phyloP scores from a whole-genome alignment of 2,113 vertebrate genomes.

The Triplophysa tibetana region DNA sequence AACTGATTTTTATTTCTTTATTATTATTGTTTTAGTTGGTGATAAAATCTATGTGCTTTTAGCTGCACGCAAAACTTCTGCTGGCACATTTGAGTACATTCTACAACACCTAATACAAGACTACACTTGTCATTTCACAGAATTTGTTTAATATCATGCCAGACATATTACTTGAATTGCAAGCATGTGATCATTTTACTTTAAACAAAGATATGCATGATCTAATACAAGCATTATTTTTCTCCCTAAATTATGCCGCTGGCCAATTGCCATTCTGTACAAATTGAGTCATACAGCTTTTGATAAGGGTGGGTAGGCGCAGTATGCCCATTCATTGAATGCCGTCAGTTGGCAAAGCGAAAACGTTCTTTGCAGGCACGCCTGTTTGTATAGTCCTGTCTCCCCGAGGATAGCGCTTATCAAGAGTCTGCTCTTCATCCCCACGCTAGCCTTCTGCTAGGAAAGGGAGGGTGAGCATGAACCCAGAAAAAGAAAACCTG shows the following conservation, averaged over 20 bases:
- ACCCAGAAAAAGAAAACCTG: conserved; percentile 38
- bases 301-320: not conserved
- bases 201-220: not conserved
- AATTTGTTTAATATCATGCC: not conserved
- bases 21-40: not conserved
- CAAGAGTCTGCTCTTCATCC: conserved; percentile 11
- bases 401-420: conserved; percentile 45
- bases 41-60: not conserved
- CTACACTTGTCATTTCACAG: conserved; percentile 27
- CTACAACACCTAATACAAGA: not conserved
- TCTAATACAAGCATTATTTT: not conserved
- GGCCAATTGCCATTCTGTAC: conserved; percentile 9
- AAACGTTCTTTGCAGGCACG: conserved; percentile 14
- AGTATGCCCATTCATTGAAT: conserved; percentile 18
- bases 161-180: not conserved
- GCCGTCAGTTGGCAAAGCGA: conserved; percentile 52
- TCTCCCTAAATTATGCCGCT: not conserved
- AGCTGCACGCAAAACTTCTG: conserved; percentile 1
- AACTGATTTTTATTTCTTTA: not conserved
- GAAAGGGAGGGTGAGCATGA: conserved; percentile 35
- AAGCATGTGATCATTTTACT: not conserved
- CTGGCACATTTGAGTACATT: not conserved
- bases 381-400: conserved; percentile 28
- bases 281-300: conserved; percentile 21
- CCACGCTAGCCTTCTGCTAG: conserved; percentile 50